Conservation (phyloP, 2,888 invertebrate species). For the Dichetophora obliterata region DNA sequence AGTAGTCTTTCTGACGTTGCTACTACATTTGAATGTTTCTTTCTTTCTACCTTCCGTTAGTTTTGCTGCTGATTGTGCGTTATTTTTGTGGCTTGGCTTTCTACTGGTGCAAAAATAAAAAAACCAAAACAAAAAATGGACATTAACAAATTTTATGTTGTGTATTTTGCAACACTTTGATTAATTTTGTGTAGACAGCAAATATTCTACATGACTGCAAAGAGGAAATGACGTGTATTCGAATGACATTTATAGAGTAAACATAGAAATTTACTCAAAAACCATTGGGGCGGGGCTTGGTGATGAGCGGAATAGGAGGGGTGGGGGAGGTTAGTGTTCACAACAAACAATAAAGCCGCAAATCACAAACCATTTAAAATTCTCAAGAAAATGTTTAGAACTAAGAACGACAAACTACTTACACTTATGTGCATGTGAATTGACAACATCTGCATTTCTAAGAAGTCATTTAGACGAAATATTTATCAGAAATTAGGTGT, state of each 20-base stretch:
- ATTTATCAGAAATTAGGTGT: too few species aligned
- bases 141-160: conserved; percentile 25
- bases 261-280: conserved; percentile 6
- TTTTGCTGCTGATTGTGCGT: not conserved
- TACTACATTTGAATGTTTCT: not conserved
- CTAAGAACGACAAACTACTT: too few species aligned
- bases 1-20: not conserved
- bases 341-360: not conserved
- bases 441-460: too few species aligned
- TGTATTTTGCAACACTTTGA: conserved; percentile 53
- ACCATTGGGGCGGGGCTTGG: not conserved
- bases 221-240: conserved; percentile 58
- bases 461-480: too few species aligned
- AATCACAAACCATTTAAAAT: conserved; percentile 3
- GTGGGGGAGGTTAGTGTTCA: too few species aligned
- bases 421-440: too few species aligned
- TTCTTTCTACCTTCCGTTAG: not conserved
- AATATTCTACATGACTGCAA: conserved; percentile 55
- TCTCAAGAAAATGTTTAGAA: not conserved
- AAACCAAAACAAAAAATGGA: not conserved
- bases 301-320: too few species aligned
- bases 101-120: not conserved
- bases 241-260: conserved; percentile 26
- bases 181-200: conserved; percentile 65
- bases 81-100: not conserved